These are phyloP conservation scores for Albula glossodonta DNA, from an alignment of 2,113 vertebrate genomes.

Conservation along the genomic window DNA sequence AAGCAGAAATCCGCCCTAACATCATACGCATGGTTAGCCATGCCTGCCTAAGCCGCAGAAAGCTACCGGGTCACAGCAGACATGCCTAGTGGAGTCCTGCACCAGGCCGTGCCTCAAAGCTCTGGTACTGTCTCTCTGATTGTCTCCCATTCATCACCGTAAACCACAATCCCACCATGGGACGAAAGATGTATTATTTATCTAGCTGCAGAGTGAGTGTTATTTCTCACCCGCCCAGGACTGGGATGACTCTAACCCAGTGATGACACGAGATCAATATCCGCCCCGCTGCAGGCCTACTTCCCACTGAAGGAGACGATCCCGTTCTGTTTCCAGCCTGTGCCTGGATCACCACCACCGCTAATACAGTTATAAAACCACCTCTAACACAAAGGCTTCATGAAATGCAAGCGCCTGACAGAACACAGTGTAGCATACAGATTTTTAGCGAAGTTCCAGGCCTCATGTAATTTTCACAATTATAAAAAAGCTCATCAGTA, in stretches of 20 bases:
- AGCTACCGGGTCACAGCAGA: not conserved
- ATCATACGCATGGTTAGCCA: slow-evolving; percentile 29
- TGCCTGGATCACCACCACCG: not conserved
- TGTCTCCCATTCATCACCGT: not conserved
- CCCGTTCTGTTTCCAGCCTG: not conserved
- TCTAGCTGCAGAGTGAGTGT: not conserved
- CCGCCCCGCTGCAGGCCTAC: not conserved
- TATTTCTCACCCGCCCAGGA: not conserved
- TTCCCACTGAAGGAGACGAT: not conserved
- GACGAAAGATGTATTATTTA: not conserved
- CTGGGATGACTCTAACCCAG: not conserved
- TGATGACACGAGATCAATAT: not conserved
- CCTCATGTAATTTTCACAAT: too few relatives aligned
- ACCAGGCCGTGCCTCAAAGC: not conserved
- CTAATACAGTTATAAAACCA: not conserved
- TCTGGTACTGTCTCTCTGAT: not conserved
- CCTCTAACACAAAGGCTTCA: not conserved
- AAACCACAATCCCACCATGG: not conserved
- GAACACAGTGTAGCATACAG: not conserved
- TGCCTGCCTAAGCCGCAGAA: slow-evolving; percentile 16
- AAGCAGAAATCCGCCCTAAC: not conserved
- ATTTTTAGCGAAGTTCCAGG: not conserved
- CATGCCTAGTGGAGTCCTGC: not conserved
- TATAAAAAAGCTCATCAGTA: too few relatives aligned
- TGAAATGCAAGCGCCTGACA: not conserved